phyloP scores from a whole-genome alignment of 35 echinoderm and acorn worm genomes.

The Lytechinus pictus region DNA sequence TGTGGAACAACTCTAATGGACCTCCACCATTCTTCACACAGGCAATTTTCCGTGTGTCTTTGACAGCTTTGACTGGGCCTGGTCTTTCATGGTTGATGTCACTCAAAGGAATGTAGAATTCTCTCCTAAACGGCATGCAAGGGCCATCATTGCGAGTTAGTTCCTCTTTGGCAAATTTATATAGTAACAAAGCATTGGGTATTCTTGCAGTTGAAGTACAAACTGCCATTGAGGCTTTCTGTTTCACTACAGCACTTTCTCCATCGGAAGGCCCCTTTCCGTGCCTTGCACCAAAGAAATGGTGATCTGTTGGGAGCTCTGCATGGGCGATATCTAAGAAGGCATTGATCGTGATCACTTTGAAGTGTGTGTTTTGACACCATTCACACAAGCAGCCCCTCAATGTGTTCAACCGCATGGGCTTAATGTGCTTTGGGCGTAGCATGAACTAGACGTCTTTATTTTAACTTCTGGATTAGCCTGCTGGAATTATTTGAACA shows the following conservation, averaged over 20 bases:
- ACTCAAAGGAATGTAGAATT: background rate
- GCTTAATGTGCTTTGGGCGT: no score
- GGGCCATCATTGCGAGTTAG: background rate
- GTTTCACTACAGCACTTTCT: slow-evolving; percentile 59
- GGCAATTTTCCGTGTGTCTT: no score
- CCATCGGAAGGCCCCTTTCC: slow-evolving; percentile 75
- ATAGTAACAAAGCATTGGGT: background rate
- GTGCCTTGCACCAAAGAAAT: slow-evolving; percentile 70
- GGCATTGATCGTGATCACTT: no score
- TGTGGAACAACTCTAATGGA: no score
- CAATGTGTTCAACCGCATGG: no score
- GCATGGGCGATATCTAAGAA: slow-evolving; percentile 9
- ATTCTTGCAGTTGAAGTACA: background rate
- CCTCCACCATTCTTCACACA: no score
- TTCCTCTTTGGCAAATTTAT: background rate
- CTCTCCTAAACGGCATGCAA: background rate
- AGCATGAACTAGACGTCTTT: no score
- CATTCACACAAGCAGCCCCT: no score
- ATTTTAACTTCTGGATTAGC: no score
- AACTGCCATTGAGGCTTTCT: slow-evolving; percentile 52
- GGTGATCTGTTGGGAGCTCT: slow-evolving; percentile 29
- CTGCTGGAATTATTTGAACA: no score
- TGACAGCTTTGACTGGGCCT: no score
- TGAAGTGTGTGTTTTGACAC: no score
- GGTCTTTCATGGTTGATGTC: slow-evolving; percentile 17